Evolutionary conservation across 2,113 vertebrate species (phyloP), one percentile per base, ranked within the genome.

Genomic region (Calidris pygmaea): DNA sequence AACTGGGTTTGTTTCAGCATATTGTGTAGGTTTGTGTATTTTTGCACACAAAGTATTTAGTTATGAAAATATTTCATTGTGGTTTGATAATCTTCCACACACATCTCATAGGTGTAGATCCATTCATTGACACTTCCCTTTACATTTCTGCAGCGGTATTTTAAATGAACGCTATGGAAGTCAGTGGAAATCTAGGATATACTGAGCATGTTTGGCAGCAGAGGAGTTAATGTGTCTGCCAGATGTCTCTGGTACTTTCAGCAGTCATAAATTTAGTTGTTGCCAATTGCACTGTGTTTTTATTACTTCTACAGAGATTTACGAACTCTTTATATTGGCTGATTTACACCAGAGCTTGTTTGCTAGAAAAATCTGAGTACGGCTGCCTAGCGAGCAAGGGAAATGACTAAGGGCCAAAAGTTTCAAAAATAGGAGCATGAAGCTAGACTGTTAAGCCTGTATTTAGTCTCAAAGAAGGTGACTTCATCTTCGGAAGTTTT

Each of bases 231-330:
- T 79, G 41, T 83, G 86, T 89, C 80, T 89, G 87, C 94, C 96
- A 95, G 88, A 92, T 93, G 91, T 89, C 67, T 92, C 68, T 87
- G 81, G 68, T 89, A 45, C 95, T 94, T 95, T 90, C 91, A 95
- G 68, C 85, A 79, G 79, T 70, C 48, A 73, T 96, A 97, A 95
- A 95, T 95, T 59, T 52, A 88, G 84, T 56, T 30, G 6, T 96
- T 96, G 84, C 93, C 96, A 96, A 56, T 94, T 96, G 88, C 74
- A 24, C 63, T 53, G 34, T 94, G 81, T 87, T 96, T 97, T 96
- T 96, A 95, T 95, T 95, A 78, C 90, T 94, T 94, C 84, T 95
- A 41, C 74, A 80, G 93, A 96, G 92, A 97, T 97, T 96, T 97
- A 94, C 5, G 12, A 87, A 95, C 92, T 95, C 88, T 95, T 96